Base-by-base conservation (phyloP, 2,888 invertebrate species). In the Lamellibrachia columna region DNA sequence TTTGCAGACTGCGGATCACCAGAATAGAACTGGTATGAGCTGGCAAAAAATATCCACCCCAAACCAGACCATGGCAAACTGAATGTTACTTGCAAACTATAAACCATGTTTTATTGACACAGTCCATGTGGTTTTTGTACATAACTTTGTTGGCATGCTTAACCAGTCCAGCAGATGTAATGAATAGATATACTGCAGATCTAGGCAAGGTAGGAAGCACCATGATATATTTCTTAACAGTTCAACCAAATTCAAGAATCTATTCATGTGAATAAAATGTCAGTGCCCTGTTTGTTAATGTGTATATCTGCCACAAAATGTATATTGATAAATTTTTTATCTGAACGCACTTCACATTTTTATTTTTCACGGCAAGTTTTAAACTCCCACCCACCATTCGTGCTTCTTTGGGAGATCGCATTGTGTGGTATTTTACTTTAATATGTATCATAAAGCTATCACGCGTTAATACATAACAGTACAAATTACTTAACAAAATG, bases 41-140 rank as follows among this genome's bases (percentile, higher is more conserved):
- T 22, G 75, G n/a, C 75, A 75, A 75, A n/a, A 75, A 75, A 22
- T 75, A 75, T 75, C 75, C 75, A 75, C 75, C 75, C n/a, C 75
- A 75, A 75, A 75, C 15, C 22, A 75, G 75, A 75, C 22, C 75
- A 6, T 22, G 40, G 40, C 40, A 40, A 40, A 40, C 40, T 40
- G 40, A 40, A 40, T 40, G 40, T 40, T 40, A 40, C 40, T n/a
- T 11, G 75, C 15, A n/a, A 75, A 75, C 75, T 75, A 75, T 75
- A 75, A 75, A 75, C 75, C 75, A 75, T 75, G 22, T n/a, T 22
- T 15, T 6, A 75, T 22, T 22, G 11, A 75, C 75, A 75, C 22
- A 15, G 75, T 22, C n/a, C 75, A 22, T 75, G 75, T 75, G 75
- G 22, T 75, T 75, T 75, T 75, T 75, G 2, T 75, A 75, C 75